Conservation (phyloP, 2,888 invertebrate genomes). For the Acanthococcus lagerstroemiae region DNA sequence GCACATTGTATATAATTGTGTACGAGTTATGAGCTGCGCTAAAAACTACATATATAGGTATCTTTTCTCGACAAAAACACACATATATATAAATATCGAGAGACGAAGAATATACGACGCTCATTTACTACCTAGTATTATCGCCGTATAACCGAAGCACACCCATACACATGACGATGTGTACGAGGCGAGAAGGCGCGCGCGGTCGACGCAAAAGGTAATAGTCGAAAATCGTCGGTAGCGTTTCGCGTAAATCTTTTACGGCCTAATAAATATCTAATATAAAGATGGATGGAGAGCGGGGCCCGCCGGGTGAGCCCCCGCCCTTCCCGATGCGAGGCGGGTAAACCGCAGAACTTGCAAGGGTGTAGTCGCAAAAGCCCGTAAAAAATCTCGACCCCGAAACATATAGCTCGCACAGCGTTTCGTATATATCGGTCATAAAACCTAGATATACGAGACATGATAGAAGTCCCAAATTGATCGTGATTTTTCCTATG, state of each 20-base stretch:
- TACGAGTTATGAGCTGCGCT: constrained; percentile 13
- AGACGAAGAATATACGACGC: constrained; percentile 27
- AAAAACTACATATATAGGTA: too few species aligned
- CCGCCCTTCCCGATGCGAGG: too few species aligned
- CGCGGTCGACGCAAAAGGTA: too few species aligned
- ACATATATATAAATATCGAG: constrained; percentile 28
- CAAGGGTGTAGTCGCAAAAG: constrained; percentile 27
- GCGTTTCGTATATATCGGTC: constrained; percentile 18
- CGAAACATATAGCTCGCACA: not conserved
- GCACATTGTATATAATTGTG: constrained; percentile 24
- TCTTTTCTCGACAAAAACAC: too few species aligned
- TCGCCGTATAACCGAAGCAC: constrained; percentile 21
- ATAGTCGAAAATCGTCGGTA: constrained; percentile 24
- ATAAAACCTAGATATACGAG: constrained; percentile 28
- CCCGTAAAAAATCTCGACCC: constrained; percentile 28
- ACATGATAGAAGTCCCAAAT: constrained; percentile 29
- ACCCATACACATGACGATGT: too few species aligned
- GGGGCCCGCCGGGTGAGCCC: too few species aligned
- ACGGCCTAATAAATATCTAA: constrained; percentile 30
- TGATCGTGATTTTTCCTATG: constrained; percentile 22
- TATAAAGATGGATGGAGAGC: too few species aligned
- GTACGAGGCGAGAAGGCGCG: too few species aligned
- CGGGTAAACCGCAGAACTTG: constrained; percentile 21
- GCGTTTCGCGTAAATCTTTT: constrained; percentile 26
- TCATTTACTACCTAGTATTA: constrained; percentile 27